phyloP scores from a whole-genome alignment of 2,113 vertebrate genomes.

The Pituophis catenifer region DNA sequence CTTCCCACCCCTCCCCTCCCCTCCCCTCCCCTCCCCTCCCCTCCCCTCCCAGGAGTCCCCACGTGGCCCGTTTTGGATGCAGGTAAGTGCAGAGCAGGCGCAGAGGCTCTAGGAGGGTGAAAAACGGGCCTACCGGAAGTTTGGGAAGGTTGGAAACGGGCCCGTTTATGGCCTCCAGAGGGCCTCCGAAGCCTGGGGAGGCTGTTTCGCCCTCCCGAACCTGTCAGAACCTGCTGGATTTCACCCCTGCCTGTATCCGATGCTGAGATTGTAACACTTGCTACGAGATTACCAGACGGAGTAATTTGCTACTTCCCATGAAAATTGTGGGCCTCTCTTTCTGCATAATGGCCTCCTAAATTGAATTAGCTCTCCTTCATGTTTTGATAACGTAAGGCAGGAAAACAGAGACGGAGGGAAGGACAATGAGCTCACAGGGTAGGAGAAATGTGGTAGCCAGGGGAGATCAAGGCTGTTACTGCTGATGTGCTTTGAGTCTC shows the following conservation, averaged over 20 bases:
- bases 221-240: too few species aligned
- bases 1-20: too few species aligned
- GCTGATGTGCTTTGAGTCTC: slow-evolving; percentile 18
- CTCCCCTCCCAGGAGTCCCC: too few species aligned
- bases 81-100: too few species aligned
- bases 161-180: too few species aligned
- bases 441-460: neutral
- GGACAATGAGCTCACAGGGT: slow-evolving; percentile 19
- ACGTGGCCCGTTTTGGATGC: too few species aligned
- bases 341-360: slow-evolving; percentile 67
- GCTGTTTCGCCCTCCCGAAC: too few species aligned
- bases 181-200: too few species aligned
- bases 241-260: neutral
- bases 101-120: too few species aligned
- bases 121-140: too few species aligned
- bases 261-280: slow-evolving; percentile 2
- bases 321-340: slow-evolving; percentile 24
- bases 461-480: neutral
- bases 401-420: slow-evolving; percentile 21
- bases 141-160: too few species aligned
- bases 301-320: slow-evolving; percentile 1
- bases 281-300: slow-evolving; percentile 6
- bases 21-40: too few species aligned
- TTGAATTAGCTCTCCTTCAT: slow-evolving; percentile 59
- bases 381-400: slow-evolving; percentile 25